Evolutionary conservation across 2,888 invertebrate species (phyloP).

Genomic region (Geophilus truncorum): DNA sequence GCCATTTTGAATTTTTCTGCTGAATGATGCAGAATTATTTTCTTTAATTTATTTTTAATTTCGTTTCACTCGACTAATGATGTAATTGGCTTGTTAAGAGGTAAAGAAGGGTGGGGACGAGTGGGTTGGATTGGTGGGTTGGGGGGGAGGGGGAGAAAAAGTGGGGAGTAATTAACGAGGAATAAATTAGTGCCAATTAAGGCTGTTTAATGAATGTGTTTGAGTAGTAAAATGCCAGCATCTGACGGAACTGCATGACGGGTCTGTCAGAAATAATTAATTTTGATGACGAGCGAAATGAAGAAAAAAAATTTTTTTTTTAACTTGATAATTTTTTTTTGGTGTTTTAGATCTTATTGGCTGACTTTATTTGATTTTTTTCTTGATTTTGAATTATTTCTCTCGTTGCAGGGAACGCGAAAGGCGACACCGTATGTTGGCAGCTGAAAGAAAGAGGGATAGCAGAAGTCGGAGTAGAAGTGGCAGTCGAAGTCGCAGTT

Average conservation of each 20-base stretch:
- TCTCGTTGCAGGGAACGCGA: slow-evolving; percentile 65
- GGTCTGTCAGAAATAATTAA: not conserved
- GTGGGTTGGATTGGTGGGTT: too few relatives aligned
- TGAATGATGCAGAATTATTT: not conserved
- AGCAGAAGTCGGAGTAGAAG: slow-evolving; percentile 30
- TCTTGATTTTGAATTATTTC: not conserved
- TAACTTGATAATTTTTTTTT: not conserved
- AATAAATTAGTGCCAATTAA: slow-evolving; percentile 10
- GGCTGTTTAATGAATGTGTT: not conserved
- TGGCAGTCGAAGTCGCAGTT: not conserved
- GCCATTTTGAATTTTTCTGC: not conserved
- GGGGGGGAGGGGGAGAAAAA: too few relatives aligned
- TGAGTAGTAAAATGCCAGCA: not conserved
- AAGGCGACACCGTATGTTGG: slow-evolving; percentile 59
- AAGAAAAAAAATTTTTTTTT: not conserved
- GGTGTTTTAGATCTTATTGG: not conserved
- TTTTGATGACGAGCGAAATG: not conserved
- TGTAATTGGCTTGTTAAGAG: not conserved
- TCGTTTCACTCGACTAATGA: not conserved
- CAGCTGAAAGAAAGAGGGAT: slow-evolving; percentile 40
- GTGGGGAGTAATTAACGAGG: not conserved
- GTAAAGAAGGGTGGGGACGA: not conserved
- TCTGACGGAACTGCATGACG: not conserved
- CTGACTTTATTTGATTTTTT: not conserved
- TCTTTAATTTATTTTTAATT: not conserved